phyloP scores from a whole-genome alignment of 2,888 invertebrate genomes.

The Sussaba pulchella region DNA sequence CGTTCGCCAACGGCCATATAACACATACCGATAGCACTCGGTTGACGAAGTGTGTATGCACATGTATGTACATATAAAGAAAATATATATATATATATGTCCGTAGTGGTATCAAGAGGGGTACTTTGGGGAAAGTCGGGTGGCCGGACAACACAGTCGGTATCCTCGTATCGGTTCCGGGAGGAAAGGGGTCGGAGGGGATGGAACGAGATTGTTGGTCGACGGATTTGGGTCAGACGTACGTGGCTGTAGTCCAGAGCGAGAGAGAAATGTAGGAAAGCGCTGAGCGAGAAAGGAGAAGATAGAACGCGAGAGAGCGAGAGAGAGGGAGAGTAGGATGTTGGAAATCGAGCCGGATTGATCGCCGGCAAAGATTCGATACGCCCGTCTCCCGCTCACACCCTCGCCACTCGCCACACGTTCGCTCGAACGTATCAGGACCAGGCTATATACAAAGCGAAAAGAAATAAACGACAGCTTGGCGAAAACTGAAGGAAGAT shows the following conservation, averaged over 20 bases:
- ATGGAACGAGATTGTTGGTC: constrained; percentile 58
- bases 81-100: neutral
- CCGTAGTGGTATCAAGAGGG: constrained; percentile 7
- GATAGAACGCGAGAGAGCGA: constrained; percentile 12
- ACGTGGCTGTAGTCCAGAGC: constrained; percentile 54
- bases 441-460: too few species aligned
- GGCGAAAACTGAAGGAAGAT: too few species aligned
- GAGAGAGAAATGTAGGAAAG: constrained; percentile 47
- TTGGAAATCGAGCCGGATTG: constrained; percentile 64
- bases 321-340: constrained; percentile 51
- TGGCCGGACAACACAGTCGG: constrained; percentile 53
- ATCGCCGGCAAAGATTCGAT: constrained; percentile 64
- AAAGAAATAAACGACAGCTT: too few species aligned
- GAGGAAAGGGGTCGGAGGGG: constrained; percentile 24
- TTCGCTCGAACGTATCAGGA: neutral
- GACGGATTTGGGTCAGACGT: constrained; percentile 65
- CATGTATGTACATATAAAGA: too few species aligned
- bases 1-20: neutral
- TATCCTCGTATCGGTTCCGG: constrained; percentile 36
- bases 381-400: constrained; percentile 24
- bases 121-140: constrained; percentile 39
- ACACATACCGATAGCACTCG: neutral
- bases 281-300: neutral
- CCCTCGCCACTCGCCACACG: constrained; percentile 9
- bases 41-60: neutral